Conservation (phyloP, 2,888 invertebrate species). For the Alitta virens region DNA sequence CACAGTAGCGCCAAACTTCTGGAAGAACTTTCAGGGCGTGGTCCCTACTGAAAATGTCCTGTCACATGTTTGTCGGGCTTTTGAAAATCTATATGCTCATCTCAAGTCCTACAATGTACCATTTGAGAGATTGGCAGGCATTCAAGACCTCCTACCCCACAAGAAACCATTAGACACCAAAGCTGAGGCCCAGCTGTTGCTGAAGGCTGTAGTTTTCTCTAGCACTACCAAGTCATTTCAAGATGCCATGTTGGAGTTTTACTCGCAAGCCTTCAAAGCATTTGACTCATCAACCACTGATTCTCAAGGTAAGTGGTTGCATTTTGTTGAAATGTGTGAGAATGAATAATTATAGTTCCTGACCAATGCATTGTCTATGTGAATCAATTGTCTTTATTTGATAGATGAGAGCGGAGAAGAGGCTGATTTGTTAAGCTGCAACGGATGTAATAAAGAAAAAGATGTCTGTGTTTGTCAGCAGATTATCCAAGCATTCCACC, state of each 20-base stretch:
- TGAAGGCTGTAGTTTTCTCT: conserved; percentile 35
- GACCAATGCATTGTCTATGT: too few relatives aligned
- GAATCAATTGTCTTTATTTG: too few relatives aligned
- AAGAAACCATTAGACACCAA: too few relatives aligned
- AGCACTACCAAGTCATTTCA: conserved; percentile 38
- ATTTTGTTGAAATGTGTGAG: not conserved
- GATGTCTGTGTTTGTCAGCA: not conserved
- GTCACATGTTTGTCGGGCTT: not conserved
- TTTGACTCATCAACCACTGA: conserved; percentile 31
- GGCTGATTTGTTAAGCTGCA: not conserved
- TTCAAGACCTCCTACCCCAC: not conserved
- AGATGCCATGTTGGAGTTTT: conserved; percentile 41
- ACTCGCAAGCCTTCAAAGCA: conserved; percentile 45
- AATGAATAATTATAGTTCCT: too few relatives aligned
- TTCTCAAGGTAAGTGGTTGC: not conserved
- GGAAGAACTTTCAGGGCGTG: conserved; percentile 37
- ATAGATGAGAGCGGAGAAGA: not conserved
- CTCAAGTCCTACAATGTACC: not conserved
- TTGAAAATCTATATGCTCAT: not conserved
- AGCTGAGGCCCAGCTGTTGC: conserved; percentile 2
- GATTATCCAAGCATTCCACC: not conserved
- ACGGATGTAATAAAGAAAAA: not conserved
- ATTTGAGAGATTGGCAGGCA: not conserved
- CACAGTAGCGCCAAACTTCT: conserved; percentile 41
- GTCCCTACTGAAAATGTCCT: not conserved